Conservation (phyloP, 2,797 vertebrate genomes). For the Chlorospingus flavigularis region DNA sequence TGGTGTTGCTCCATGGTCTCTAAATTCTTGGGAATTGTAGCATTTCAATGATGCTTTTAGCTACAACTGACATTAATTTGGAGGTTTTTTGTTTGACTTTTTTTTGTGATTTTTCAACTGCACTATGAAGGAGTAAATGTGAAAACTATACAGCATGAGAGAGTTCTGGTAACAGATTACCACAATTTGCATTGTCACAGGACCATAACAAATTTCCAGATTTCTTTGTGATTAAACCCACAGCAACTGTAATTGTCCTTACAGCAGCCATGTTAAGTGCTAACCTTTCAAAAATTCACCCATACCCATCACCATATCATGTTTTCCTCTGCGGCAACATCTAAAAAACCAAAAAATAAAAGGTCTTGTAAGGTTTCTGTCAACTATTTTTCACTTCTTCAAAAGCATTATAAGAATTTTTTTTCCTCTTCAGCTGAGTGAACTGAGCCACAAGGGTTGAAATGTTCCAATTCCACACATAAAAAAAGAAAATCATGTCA, state of each 20-base stretch:
- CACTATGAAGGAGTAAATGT: not conserved
- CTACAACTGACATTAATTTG: not conserved
- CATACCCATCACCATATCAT: not conserved
- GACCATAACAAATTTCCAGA: not conserved
- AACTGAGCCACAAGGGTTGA: not conserved
- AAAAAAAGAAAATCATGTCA: not conserved
- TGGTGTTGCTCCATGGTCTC: not conserved
- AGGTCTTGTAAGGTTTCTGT: not conserved
- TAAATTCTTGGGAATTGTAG: not conserved
- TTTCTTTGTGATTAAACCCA: not conserved
- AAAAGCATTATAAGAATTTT: not conserved
- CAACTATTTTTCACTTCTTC: not conserved
- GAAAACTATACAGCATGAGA: not conserved
- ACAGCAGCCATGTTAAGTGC: not conserved
- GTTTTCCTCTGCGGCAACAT: not conserved
- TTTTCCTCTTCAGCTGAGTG: not conserved
- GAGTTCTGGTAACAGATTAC: not conserved
- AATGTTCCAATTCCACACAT: not conserved
- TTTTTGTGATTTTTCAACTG: not conserved
- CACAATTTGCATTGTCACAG: not conserved
- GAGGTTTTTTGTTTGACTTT: not conserved
- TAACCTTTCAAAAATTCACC: not conserved
- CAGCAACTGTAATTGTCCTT: not conserved
- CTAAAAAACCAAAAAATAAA: not conserved
- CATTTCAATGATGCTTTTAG: not conserved